Base-by-base conservation (phyloP, 2,113 vertebrate species). In the Eptesicus fuscus region DNA sequence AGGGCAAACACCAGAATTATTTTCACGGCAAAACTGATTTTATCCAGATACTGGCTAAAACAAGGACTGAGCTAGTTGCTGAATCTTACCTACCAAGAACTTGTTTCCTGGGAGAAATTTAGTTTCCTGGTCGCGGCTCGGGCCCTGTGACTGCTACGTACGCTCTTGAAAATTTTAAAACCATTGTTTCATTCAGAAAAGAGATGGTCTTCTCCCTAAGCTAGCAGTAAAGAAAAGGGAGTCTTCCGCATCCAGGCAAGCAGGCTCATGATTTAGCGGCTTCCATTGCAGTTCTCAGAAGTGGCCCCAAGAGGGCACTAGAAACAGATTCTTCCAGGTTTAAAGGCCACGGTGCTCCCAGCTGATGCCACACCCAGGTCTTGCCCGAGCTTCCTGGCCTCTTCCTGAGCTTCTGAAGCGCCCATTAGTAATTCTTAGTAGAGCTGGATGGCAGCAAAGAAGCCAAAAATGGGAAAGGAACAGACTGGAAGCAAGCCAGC, bases 391-490 rank as follows among this genome's bases (percentile, higher is more conserved):
- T 40, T 20, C 37, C 17, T 5, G 61, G 73, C 28, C 80, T 88
- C 53, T 80, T 20, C 49, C 37, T 89, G 51, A 90, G 79, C 83
- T 65, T 84, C 53, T 47, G 78, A 79, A 91, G 86, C 84, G 28
- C 59, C 30, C 56, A 53, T 53, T 53, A 53, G 51, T 53, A 95
- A 86, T 86, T 88, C 88, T 83, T 40, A 44, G 71, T 9, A 91
- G 88, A 90, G 95, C 73, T 85, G 20, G 65, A 59, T 94, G 95
- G 88, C 88, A 83, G 86, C 2, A 63, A 88, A 59, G 63, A 89
- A 91, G 84, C 44, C 88, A 37, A 65, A 95, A 85, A 59, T 2
- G 1, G 49, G 83, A 71, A 84, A 77, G 71, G 80, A 69, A 59
- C 12, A 76, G 70, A 89, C 77, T 7, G 89, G 65, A 88, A 84